Evolutionary conservation across 1,140 invertebrate species (phyloP).

Genomic region (Euwallacea fornicatus): DNA sequence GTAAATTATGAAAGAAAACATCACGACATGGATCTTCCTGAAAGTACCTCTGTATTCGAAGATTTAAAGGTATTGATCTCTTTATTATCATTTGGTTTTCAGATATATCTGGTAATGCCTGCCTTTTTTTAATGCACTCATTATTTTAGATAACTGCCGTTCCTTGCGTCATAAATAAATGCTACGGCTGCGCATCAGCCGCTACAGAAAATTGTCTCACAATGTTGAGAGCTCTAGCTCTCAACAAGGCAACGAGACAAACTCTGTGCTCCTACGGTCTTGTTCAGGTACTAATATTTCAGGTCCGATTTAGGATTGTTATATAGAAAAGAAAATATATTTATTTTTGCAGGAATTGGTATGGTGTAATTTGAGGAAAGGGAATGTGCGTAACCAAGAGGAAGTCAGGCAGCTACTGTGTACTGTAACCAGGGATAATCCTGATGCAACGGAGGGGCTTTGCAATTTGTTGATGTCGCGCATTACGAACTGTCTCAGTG

Average conservation of each 20-base stretch:
- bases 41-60: conserved; percentile 41
- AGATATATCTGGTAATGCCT: not conserved
- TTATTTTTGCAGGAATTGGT: conserved; percentile 59
- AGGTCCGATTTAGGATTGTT: too few relatives aligned
- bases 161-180: conserved; percentile 51
- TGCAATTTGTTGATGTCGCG: conserved; percentile 80
- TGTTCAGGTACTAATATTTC: conserved; percentile 67
- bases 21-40: conserved; percentile 54
- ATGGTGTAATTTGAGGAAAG: conserved; percentile 84
- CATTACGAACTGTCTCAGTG: conserved; percentile 74
- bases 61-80: conserved; percentile 25
- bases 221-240: conserved; percentile 86
- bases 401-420: conserved; percentile 87
- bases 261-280: conserved; percentile 84
- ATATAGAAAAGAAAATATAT: not conserved
- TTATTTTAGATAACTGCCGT: conserved; percentile 18
- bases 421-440: conserved; percentile 86
- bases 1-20: conserved; percentile 91
- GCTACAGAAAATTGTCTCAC: conserved; percentile 94
- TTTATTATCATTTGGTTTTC: not conserved
- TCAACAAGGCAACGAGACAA: conserved; percentile 74
- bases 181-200: conserved; percentile 83
- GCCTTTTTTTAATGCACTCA: not conserved
- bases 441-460: conserved; percentile 83
- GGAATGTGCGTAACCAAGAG: conserved; percentile 77